Evolutionary conservation across 2,113 vertebrate genomes (phyloP).

Genomic region (Mormyrus lacerda): DNA sequence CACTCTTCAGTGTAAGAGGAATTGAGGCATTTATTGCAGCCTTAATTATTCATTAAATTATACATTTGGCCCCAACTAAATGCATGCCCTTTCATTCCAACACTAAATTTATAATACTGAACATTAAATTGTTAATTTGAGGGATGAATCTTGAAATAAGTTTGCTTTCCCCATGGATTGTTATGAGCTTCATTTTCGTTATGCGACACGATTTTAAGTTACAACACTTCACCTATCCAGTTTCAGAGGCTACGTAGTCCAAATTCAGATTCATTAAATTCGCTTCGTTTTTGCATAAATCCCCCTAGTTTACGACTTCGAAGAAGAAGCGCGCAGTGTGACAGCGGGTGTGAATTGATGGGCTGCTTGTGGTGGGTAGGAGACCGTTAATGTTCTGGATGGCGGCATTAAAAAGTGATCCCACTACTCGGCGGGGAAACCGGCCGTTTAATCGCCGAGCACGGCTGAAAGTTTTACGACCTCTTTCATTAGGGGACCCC

Average conservation of each 20-base stretch:
- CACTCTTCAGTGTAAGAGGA: background rate
- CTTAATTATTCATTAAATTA: background rate
- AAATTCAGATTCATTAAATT: background rate
- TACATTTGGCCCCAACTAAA: background rate
- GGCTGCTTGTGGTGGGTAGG: background rate
- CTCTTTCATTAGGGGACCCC: background rate
- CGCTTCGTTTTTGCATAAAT: background rate
- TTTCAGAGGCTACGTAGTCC: background rate
- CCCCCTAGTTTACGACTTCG: background rate
- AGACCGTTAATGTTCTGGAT: background rate
- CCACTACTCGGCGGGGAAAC: background rate
- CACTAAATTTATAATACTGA: background rate
- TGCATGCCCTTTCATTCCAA: background rate
- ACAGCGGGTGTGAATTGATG: background rate
- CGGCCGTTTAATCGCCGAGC: background rate
- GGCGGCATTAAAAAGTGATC: background rate
- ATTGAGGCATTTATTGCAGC: background rate
- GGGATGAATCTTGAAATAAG: background rate
- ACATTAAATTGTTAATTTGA: background rate
- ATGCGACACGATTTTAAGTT: background rate
- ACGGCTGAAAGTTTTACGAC: conserved; percentile 12
- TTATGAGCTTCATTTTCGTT: background rate
- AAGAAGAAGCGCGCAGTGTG: background rate
- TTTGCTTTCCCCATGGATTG: background rate
- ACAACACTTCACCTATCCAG: background rate